Conservation (phyloP, 2,888 invertebrate genomes). For the Drosophila demipolita region DNA sequence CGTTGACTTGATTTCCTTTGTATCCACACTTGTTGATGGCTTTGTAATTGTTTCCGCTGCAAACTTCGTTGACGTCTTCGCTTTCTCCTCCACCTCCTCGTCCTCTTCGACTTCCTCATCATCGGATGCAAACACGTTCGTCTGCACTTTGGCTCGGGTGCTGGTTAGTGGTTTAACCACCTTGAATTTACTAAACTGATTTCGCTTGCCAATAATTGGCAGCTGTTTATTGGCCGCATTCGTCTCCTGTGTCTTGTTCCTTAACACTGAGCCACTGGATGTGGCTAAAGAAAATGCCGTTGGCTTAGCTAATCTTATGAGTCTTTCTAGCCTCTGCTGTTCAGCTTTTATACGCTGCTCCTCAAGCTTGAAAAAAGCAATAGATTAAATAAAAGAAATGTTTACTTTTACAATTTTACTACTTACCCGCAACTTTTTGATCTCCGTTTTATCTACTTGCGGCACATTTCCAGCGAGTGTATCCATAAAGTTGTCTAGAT, state of each 20-base stretch:
- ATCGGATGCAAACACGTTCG: conserved; percentile 70
- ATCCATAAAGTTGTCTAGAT: conserved; percentile 94
- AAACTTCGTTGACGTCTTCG: background rate
- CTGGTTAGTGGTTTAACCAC: conserved; percentile 61
- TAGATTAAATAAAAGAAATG: background rate
- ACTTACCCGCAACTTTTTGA: conserved; percentile 86
- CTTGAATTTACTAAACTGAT: conserved; percentile 83
- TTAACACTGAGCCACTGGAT: conserved; percentile 53
- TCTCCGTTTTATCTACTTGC: conserved; percentile 88
- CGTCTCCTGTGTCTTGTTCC: conserved; percentile 10
- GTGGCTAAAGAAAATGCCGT: conserved; percentile 86
- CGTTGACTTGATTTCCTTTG: conserved; percentile 19
- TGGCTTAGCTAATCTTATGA: conserved; percentile 91
- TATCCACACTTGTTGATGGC: conserved; percentile 13
- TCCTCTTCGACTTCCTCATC: conserved; percentile 72
- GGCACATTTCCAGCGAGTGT: conserved; percentile 87
- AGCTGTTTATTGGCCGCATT: conserved; percentile 67
- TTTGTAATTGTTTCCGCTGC: conserved; percentile 27
- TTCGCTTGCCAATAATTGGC: conserved; percentile 86
- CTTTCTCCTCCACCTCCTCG: conserved; percentile 36
- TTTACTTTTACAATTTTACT: background rate
- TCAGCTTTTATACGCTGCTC: conserved; percentile 90
- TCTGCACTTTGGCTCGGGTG: conserved; percentile 36
- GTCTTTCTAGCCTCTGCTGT: conserved; percentile 88
- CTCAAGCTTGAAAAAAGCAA: conserved; percentile 85